phyloP scores from a whole-genome alignment of 64 coral and sea anemone species.

The Porites lutea region DNA sequence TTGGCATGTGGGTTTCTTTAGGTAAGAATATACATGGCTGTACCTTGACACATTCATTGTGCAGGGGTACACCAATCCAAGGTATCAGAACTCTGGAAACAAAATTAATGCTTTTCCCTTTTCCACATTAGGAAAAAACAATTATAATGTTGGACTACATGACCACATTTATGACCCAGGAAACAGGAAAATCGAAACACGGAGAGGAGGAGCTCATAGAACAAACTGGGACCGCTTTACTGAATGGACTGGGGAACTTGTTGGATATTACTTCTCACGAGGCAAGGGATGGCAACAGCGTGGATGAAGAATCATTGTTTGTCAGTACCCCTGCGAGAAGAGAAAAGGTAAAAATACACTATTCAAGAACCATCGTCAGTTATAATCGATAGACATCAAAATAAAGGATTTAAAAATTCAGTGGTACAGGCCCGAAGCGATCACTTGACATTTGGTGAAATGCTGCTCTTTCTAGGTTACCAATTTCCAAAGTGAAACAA shows the following conservation, averaged over 20 bases:
- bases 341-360: conserved; percentile 30
- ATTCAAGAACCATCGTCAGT: no score
- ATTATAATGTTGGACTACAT: conserved; percentile 57
- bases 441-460: no score
- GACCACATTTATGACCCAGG: conserved; percentile 32
- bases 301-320: conserved; percentile 3
- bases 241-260: conserved; percentile 84
- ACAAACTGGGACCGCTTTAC: conserved; percentile 59
- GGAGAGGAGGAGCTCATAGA: conserved; percentile 53
- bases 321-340: neutral
- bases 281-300: conserved; percentile 33
- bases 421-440: no score
- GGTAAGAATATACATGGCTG: no score
- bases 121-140: conserved; percentile 53
- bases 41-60: no score
- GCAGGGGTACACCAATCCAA: no score
- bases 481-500: no score
- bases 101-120: neutral
- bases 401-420: no score
- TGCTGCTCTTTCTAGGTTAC: no score
- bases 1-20: no score
- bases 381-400: no score
- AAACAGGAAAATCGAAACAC: conserved; percentile 62
- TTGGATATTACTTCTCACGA: conserved; percentile 70
- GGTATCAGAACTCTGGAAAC: no score